Evolutionary conservation across 2,888 invertebrate species (phyloP), one percentile per base, ranked within the genome.

Genomic region (Campopleginae sp.): DNA sequence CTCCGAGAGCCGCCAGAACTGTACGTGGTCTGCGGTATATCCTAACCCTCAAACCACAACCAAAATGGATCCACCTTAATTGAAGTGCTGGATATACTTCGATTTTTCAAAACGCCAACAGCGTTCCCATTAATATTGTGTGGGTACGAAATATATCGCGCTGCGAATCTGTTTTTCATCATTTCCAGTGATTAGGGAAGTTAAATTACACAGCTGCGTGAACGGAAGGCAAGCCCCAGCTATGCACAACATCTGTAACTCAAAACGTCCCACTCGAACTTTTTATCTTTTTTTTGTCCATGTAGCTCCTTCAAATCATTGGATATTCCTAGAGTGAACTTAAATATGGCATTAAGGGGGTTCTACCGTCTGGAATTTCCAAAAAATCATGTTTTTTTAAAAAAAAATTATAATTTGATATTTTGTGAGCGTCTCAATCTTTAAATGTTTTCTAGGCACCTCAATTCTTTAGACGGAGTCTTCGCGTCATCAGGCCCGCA

Each of bases 261-360:
- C 48, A 23, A 71, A 58, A 27, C 63, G 19, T 38, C 63, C 51
- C 48, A 63, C 63, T 71, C 48, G 71, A 79, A 79, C 63, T 14
- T 8, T 38, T 7, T 7, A 2, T 5, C 38, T 38, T 5, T 38
- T 38, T 38, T 38, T 38, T 38, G n/a, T n/a, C 7, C 7, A 38
- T 38, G 38, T 12, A 38, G n/a, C 19, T 12, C 14, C 23, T 19
- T n/a, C 23, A 61, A 61, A 66, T 71, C 31, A 79, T 71, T 33
- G 44, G 44, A 70, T 27, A 54, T 78, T 78, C 58, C 19, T 58
- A 23, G 46, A 78, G 44, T 68, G 14, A 38, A 65, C 19, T 12
- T 4, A 14, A 27, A 58, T 27, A 3, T 14, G 4, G 12, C 58
- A 58, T 27, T 5, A 38, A 38, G 38, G 7, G 38, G 38, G 38